Evolutionary conservation across 2,888 invertebrate genomes (phyloP).

Genomic region (Megaustenia siamemsis): DNA sequence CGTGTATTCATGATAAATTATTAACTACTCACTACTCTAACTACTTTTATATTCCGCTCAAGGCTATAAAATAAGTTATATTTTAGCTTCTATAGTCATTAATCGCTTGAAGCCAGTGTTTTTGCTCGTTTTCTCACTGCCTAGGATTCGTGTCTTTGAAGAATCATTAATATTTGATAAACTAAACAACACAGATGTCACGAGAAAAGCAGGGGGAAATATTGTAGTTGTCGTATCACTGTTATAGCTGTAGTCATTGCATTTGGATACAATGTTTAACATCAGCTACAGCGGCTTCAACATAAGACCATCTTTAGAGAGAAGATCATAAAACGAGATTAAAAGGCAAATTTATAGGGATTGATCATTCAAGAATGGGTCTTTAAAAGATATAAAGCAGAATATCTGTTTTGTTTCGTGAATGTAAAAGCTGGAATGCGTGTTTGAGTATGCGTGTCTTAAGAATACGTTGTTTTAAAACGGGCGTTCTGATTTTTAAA

Average conservation of each 20-base stretch:
- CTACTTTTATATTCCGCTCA: not conserved
- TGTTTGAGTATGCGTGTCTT: too few relatives aligned
- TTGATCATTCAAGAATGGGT: too few relatives aligned
- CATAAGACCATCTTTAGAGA: not conserved
- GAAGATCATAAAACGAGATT: not conserved
- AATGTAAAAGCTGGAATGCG: too few relatives aligned
- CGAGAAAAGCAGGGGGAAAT: not conserved
- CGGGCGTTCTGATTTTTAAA: too few relatives aligned
- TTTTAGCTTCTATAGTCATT: not conserved
- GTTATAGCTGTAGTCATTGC: not conserved
- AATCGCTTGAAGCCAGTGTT: not conserved
- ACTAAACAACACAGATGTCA: not conserved
- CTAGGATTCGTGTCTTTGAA: not conserved
- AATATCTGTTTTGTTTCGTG: too few relatives aligned
- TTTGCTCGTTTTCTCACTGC: not conserved
- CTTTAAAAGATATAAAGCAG: too few relatives aligned
- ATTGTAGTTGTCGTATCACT: not conserved
- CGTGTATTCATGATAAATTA: too few relatives aligned
- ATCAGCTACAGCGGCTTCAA: not conserved
- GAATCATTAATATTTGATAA: constrained; percentile 39
- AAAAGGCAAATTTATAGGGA: not conserved
- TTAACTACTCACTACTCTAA: too few relatives aligned
- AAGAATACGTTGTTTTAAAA: too few relatives aligned
- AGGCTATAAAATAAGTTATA: not conserved
- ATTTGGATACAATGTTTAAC: not conserved